These are phyloP conservation scores for Arge pagana DNA, from an alignment of 2,888 invertebrate species.

Conservation along the genomic window DNA sequence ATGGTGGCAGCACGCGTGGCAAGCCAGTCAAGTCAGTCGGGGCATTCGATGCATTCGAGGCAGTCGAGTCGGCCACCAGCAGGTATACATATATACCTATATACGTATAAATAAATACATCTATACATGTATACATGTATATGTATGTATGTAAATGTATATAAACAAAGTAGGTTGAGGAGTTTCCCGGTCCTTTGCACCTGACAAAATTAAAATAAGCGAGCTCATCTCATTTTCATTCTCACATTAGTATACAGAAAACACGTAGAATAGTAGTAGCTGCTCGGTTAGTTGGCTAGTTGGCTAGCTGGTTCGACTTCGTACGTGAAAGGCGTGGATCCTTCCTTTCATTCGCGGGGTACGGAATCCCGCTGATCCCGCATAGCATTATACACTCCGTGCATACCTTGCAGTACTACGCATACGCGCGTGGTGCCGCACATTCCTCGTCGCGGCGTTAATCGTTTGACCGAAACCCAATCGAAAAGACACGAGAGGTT, in stretches of 20 bases:
- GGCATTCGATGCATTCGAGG: too few species aligned
- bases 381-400: conserved; percentile 51
- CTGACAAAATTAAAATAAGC: conserved; percentile 56
- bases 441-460: conserved; percentile 28
- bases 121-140: too few species aligned
- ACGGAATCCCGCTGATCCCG: conserved; percentile 53
- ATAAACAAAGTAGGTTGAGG: conserved; percentile 19
- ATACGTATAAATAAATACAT: too few species aligned
- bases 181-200: conserved; percentile 35
- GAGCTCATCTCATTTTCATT: conserved; percentile 55
- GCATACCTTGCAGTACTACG: conserved; percentile 22
- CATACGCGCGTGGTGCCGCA: conserved; percentile 8
- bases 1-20: conserved; percentile 19
- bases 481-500: too few species aligned
- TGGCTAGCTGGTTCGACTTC: conserved; percentile 1
- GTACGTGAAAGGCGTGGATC: conserved; percentile 3
- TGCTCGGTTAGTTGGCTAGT: conserved; percentile 9
- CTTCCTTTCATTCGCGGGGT: conserved; percentile 29
- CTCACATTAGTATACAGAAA: conserved; percentile 56
- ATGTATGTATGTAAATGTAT: too few species aligned
- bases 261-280: conserved; percentile 50
- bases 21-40: conserved; percentile 18
- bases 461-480: conserved; percentile 11
- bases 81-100: too few species aligned
- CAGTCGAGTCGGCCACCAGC: conserved; percentile 11